Evolutionary conservation across 2,797 vertebrate species (phyloP).

Genomic region (Amphiprion clarkii): DNA sequence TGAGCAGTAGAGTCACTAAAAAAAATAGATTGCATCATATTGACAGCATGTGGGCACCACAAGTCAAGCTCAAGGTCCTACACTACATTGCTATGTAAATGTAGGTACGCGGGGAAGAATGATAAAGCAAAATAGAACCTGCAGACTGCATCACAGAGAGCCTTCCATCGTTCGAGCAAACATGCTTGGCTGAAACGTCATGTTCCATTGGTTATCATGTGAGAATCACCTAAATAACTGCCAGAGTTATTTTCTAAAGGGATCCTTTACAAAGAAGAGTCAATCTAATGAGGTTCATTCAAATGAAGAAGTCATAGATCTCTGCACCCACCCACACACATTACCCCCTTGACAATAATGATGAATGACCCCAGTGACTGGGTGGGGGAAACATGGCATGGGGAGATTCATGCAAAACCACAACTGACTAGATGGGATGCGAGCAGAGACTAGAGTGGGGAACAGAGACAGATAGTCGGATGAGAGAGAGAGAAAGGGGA

Average conservation of each 20-base stretch:
- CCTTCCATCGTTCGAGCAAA: slow-evolving; percentile 70
- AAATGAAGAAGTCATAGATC: slow-evolving; percentile 87
- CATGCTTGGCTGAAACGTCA: slow-evolving; percentile 78
- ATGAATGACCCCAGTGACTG: slow-evolving; percentile 84
- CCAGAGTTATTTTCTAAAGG: slow-evolving; percentile 83
- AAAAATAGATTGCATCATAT: slow-evolving; percentile 64
- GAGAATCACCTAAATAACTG: slow-evolving; percentile 85
- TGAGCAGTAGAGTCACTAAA: slow-evolving; percentile 51
- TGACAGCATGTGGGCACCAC: slow-evolving; percentile 65
- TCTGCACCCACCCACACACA: slow-evolving; percentile 84
- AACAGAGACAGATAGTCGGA: slow-evolving; percentile 75
- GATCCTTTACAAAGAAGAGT: slow-evolving; percentile 85
- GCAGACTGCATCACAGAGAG: slow-evolving; percentile 57
- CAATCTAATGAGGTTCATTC: slow-evolving; percentile 87
- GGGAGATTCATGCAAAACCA: slow-evolving; percentile 84
- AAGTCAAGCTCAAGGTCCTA: slow-evolving; percentile 76
- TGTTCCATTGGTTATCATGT: slow-evolving; percentile 81
- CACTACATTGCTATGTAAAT: slow-evolving; percentile 73
- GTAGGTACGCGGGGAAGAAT: slow-evolving; percentile 63
- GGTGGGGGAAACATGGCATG: slow-evolving; percentile 70
- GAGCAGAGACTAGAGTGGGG: slow-evolving; percentile 64
- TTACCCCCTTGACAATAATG: slow-evolving; percentile 87
- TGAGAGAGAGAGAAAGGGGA: slow-evolving; percentile 64
- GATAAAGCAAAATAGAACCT: slow-evolving; percentile 71
- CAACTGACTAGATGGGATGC: slow-evolving; percentile 77